Evolutionary conservation across 2,888 invertebrate species (phyloP), one percentile per base, ranked within the genome.

Genomic region (Volucella inanis): DNA sequence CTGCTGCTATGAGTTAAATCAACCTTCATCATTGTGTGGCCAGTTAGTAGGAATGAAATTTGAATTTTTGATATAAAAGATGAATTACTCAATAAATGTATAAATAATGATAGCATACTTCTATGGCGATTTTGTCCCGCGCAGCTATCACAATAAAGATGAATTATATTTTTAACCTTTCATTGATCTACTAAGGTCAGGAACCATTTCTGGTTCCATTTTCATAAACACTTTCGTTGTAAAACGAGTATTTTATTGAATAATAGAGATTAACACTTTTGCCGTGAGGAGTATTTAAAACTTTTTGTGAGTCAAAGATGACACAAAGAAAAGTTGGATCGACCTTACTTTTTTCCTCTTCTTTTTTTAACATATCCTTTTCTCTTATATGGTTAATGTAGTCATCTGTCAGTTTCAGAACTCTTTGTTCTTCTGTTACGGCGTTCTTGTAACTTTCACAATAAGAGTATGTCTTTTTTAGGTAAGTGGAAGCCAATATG

Each of bases 81-180:
- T 41, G 52, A 67, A 1, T 45, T 68, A 8, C 22, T 45, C n/a
- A 67, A 22, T 1, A 54, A 54, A 6, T 43, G 8, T 9, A 39
- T 54, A 22, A 52, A 14, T 45, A 67, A 31, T 4, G 31, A 67
- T 8, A 54, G 11, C 43, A 43, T 67, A 8, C 0, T 14, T n/a
- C 31, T 54, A n/a, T 67, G 54, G n/a, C 43, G 11, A 55, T 67
- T 55, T 67, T 67, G 4, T n/a, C n/a, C n/a, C n/a, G n/a, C n/a
- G n/a, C n/a, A n/a, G n/a, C n/a, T n/a, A n/a, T n/a, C n/a, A n/a
- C n/a, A n/a, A n/a, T n/a, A n/a, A n/a, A n/a, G n/a, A n/a, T n/a
- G n/a, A n/a, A n/a, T n/a, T n/a, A n/a, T n/a, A n/a, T n/a, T n/a
- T n/a, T n/a, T n/a, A n/a, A n/a, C n/a, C n/a, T n/a, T n/a, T n/a